Conservation (phyloP, 2,888 invertebrate species). For the Nymphalis urticae region DNA sequence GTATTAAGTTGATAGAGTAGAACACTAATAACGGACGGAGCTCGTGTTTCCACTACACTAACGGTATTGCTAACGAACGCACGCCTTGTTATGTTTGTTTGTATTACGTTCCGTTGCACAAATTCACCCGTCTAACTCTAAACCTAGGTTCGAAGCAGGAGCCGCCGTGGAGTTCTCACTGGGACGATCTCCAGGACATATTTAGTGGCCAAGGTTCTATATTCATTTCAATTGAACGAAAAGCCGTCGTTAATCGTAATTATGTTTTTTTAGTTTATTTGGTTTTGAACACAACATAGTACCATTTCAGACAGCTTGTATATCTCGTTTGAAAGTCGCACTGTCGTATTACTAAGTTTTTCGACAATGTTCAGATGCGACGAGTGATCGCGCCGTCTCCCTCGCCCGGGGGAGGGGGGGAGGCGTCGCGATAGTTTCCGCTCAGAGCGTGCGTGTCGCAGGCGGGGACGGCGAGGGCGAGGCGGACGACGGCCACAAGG, state of each 20-base stretch:
- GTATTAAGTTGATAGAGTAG: too few species aligned
- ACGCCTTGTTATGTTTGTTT: constrained; percentile 1
- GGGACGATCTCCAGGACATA: constrained; percentile 66
- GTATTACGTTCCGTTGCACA: constrained; percentile 16
- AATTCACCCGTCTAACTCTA: constrained; percentile 10
- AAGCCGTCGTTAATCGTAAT: background rate
- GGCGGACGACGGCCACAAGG: constrained; percentile 70
- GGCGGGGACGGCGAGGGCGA: constrained; percentile 45
- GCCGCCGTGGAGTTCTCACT: constrained; percentile 52
- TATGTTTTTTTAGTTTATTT: too few species aligned
- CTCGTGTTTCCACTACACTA: too few species aligned
- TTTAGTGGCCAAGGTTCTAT: constrained; percentile 55
- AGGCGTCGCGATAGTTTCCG: background rate
- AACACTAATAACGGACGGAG: too few species aligned
- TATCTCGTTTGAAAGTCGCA: background rate
- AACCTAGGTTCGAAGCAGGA: constrained; percentile 35
- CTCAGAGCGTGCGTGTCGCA: constrained; percentile 15
- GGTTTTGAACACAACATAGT: background rate
- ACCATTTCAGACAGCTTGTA: background rate
- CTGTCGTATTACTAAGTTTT: too few species aligned
- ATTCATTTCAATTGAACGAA: background rate
- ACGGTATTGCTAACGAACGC: constrained; percentile 22
- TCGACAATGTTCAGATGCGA: background rate
- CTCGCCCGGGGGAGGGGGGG: background rate
- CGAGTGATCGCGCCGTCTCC: background rate